Evolutionary conservation across 2,113 vertebrate species (phyloP).

Genomic region (Haemorhous mexicanus): DNA sequence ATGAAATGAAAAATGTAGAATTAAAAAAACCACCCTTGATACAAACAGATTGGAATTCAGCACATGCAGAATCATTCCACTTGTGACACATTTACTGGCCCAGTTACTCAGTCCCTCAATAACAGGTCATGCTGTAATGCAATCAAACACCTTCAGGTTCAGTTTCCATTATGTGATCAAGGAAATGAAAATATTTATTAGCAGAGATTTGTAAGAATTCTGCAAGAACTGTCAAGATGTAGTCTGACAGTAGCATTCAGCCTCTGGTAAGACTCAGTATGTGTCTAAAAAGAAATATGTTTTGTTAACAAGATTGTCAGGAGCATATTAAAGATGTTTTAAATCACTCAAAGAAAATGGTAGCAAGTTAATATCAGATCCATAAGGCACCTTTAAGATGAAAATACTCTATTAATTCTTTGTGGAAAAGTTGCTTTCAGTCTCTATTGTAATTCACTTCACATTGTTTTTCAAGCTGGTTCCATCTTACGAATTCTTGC

Average conservation of each 20-base stretch:
- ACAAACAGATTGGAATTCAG: not conserved
- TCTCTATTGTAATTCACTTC: not conserved
- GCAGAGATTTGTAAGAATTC: not conserved
- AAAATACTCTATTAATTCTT: not conserved
- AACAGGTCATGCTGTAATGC: not conserved
- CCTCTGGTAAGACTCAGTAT: not conserved
- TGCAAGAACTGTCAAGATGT: not conserved
- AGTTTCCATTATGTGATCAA: not conserved
- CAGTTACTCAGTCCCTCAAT: not conserved
- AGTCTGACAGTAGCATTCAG: not conserved
- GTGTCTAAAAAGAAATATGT: not conserved
- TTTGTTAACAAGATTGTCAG: not conserved
- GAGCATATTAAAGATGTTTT: not conserved
- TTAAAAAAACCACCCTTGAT: not conserved
- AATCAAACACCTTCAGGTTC: not conserved
- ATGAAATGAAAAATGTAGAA: not conserved
- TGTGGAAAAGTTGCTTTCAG: not conserved
- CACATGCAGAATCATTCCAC: not conserved
- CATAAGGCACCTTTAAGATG: not conserved
- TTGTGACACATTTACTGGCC: not conserved
- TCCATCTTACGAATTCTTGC: not conserved
- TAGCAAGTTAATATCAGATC: not conserved
- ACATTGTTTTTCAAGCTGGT: not conserved
- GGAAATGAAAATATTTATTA: not conserved
- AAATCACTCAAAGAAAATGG: not conserved